Evolutionary conservation across 2,888 invertebrate species (phyloP).

Genomic region (Rhimphoctona megacephalus): DNA sequence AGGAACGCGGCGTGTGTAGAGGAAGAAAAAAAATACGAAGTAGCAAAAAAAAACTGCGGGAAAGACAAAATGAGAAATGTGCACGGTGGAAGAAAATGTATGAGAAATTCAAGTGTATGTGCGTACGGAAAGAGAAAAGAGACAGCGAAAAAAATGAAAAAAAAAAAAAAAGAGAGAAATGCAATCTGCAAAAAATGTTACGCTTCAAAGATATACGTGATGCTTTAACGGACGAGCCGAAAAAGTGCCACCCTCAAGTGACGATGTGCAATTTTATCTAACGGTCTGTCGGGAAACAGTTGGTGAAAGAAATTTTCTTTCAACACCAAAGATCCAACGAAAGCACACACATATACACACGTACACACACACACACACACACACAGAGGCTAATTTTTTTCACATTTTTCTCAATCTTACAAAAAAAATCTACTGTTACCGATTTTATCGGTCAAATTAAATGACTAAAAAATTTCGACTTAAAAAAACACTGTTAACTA

Average conservation of each 20-base stretch:
- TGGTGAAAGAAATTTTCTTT: constrained; percentile 49
- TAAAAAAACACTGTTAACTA: no score
- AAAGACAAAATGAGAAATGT: constrained; percentile 23
- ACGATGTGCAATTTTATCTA: constrained; percentile 62
- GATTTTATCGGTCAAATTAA: no score
- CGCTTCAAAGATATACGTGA: constrained; percentile 26
- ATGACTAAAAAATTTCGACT: no score
- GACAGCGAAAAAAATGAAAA: neutral
- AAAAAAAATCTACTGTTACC: no score
- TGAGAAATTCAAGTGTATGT: constrained; percentile 20
- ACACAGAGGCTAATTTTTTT: no score
- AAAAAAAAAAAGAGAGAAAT: neutral
- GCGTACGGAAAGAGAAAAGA: constrained; percentile 1
- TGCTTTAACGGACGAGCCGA: constrained; percentile 31
- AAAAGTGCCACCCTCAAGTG: constrained; percentile 26
- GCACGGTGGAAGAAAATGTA: constrained; percentile 36
- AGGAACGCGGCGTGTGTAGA: neutral
- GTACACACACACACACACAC: neutral
- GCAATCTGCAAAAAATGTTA: constrained; percentile 47
- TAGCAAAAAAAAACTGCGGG: neutral
- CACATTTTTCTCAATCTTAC: neutral
- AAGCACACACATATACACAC: neutral
- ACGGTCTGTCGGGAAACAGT: constrained; percentile 15
- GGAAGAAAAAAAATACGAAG: neutral
- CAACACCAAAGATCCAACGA: neutral